Percentiles rank a stretch among this genome's conserved stretches.
These are phyloP conservation scores for Peribatodes rhomboidaria DNA, from an alignment of 2,888 invertebrate genomes.

Conservation along the genomic window DNA sequence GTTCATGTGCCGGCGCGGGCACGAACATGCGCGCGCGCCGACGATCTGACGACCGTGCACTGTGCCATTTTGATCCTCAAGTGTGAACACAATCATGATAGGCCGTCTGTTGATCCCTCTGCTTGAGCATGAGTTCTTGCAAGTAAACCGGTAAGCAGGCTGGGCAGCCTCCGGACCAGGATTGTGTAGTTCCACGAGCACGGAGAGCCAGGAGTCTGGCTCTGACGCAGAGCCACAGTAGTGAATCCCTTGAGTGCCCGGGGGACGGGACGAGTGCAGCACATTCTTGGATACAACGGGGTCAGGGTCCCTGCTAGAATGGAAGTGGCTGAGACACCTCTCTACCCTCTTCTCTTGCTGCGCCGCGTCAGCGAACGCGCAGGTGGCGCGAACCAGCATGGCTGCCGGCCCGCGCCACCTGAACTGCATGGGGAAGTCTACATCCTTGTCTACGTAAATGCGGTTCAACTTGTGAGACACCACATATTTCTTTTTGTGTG, in stretches of 20 bases:
- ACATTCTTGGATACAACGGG: conserved; percentile 68
- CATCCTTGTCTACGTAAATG: conserved; percentile 88
- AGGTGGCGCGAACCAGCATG: conserved; percentile 88
- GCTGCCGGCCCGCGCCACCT: conserved; percentile 77
- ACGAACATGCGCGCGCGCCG: conserved; percentile 92
- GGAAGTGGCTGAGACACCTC: conserved; percentile 89
- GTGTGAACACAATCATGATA: conserved; percentile 89
- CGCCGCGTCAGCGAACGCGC: conserved; percentile 88
- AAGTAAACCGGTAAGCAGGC: conserved; percentile 90
- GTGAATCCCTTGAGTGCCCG: conserved; percentile 80
- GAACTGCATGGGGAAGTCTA: conserved; percentile 90
- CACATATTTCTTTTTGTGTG: conserved; percentile 85
- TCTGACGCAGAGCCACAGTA: conserved; percentile 83
- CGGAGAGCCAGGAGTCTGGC: conserved; percentile 70
- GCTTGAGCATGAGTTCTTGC: conserved; percentile 92
- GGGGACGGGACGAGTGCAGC: conserved; percentile 86
- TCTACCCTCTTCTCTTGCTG: conserved; percentile 89
- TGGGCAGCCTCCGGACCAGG: conserved; percentile 58
- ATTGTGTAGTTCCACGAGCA: conserved; percentile 61
- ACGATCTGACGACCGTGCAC: conserved; percentile 89
- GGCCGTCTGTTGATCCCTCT: conserved; percentile 92
- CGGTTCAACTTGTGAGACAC: conserved; percentile 88
- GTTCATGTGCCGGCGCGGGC: conserved; percentile 90
- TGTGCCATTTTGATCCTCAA: conserved; percentile 84
- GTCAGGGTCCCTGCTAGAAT: conserved; percentile 54